Conservation (phyloP, 2,888 invertebrate species). For the Drosophila atripex region DNA sequence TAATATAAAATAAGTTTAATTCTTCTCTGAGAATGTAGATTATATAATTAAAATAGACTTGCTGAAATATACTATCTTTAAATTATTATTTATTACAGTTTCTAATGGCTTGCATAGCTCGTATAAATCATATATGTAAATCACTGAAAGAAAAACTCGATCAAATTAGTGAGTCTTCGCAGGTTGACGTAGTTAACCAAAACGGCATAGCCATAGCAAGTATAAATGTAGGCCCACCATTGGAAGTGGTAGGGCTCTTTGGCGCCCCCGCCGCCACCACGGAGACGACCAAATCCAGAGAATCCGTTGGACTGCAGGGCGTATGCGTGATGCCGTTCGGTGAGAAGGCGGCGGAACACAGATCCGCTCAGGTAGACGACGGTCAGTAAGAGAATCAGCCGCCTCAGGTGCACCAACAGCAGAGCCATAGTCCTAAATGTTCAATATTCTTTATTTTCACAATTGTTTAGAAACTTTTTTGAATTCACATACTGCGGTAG, state of each 20-base stretch:
- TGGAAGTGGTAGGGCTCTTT: conserved; percentile 81
- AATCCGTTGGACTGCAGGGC: conserved; percentile 70
- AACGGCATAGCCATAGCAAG: conserved; percentile 79
- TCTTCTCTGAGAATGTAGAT: no score
- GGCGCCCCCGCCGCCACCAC: conserved; percentile 48
- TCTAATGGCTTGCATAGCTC: no score
- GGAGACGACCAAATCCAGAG: conserved; percentile 44
- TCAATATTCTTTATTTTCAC: not conserved
- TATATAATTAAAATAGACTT: no score
- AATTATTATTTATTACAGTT: no score
- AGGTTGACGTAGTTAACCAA: conserved; percentile 80
- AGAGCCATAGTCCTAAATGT: conserved; percentile 72
- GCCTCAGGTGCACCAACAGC: conserved; percentile 81
- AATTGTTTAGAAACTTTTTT: not conserved
- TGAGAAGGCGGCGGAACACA: conserved; percentile 78
- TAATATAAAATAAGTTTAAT: no score
- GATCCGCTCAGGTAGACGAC: conserved; percentile 82
- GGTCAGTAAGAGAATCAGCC: conserved; percentile 81
- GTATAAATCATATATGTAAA: no score
- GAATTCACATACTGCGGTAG: not conserved
- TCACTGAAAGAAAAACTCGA: conserved; percentile 76
- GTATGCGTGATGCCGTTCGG: conserved; percentile 74
- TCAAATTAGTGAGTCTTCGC: conserved; percentile 73
- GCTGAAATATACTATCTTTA: no score
- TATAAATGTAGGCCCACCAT: conserved; percentile 83